Evolutionary conservation across 2,888 invertebrate species (phyloP).

Genomic region (Phaedon cochleariae): DNA sequence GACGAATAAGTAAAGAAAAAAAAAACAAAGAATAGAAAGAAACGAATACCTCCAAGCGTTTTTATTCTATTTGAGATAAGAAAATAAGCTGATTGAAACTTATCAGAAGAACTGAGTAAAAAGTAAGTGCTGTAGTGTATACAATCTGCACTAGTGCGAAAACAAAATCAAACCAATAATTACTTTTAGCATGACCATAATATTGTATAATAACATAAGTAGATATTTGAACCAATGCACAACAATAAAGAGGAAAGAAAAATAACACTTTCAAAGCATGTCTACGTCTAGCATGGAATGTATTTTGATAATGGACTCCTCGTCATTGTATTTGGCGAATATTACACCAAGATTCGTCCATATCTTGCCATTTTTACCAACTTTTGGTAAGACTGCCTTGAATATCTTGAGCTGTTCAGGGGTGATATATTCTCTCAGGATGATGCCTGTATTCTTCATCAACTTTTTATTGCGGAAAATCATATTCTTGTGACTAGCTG

Average conservation of each 20-base stretch:
- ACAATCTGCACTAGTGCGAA: constrained; percentile 1
- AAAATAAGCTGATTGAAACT: background rate
- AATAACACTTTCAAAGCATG: background rate
- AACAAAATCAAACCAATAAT: background rate
- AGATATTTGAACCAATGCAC: background rate
- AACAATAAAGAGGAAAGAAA: background rate
- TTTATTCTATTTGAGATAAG: background rate
- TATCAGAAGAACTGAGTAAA: background rate
- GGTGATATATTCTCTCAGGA: constrained; percentile 6
- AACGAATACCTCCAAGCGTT: no score
- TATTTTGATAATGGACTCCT: background rate
- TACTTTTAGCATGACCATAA: background rate
- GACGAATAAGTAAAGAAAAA: background rate
- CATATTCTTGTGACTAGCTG: background rate
- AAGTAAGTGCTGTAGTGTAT: background rate
- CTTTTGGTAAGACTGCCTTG: background rate
- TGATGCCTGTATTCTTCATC: constrained; percentile 5
- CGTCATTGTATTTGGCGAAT: background rate
- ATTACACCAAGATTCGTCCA: constrained; percentile 5
- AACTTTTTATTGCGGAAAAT: constrained; percentile 4
- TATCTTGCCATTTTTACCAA: background rate
- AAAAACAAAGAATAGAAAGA: background rate
- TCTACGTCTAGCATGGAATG: background rate
- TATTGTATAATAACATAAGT: constrained; percentile 1
- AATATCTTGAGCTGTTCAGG: constrained; percentile 9